These are phyloP conservation scores for Lepisosteus osseus DNA, from an alignment of 2,113 vertebrate genomes.

Conservation along the genomic window DNA sequence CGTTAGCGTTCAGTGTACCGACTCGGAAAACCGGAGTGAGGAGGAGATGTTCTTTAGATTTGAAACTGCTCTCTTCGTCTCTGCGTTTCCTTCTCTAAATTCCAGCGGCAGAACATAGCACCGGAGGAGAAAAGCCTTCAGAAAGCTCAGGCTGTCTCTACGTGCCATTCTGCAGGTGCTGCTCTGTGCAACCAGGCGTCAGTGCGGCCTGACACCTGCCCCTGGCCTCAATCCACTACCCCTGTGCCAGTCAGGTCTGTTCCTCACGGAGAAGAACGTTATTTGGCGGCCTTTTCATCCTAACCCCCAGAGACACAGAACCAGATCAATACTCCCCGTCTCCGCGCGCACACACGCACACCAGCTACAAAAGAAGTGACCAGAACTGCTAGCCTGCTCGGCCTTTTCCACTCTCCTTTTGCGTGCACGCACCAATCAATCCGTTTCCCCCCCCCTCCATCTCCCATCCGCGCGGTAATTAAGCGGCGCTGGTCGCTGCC, in stretches of 20 bases:
- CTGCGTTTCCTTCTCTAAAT: too few relatives aligned
- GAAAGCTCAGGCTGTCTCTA: too few relatives aligned
- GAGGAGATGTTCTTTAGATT: too few relatives aligned
- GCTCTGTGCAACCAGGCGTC: slow-evolving; percentile 39
- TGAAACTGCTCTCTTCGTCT: too few relatives aligned
- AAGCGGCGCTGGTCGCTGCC: slow-evolving; percentile 3
- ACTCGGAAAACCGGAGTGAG: too few relatives aligned
- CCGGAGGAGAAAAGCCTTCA: too few relatives aligned
- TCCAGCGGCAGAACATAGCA: too few relatives aligned
- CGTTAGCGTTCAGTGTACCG: too few relatives aligned
- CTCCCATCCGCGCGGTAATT: slow-evolving; percentile 12
- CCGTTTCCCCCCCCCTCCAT: slow-evolving; percentile 5
- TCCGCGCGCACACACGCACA: slow-evolving; percentile 24
- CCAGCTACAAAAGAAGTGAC: slow-evolving; percentile 31
- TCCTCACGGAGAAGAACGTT: slow-evolving; percentile 47
- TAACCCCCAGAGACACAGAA: slow-evolving; percentile 16
- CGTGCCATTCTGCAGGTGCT: background rate
- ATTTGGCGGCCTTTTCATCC: slow-evolving; percentile 11
- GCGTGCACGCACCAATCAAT: slow-evolving; percentile 21
- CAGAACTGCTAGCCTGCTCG: slow-evolving; percentile 22
- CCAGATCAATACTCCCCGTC: slow-evolving; percentile 49
- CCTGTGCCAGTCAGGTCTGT: slow-evolving; percentile 46
- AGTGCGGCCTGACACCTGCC: slow-evolving; percentile 48
- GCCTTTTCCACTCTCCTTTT: slow-evolving; percentile 17
- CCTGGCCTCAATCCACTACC: slow-evolving; percentile 53